Base-by-base conservation (phyloP, 2,113 vertebrate species). In the Misgurnus mizolepis region DNA sequence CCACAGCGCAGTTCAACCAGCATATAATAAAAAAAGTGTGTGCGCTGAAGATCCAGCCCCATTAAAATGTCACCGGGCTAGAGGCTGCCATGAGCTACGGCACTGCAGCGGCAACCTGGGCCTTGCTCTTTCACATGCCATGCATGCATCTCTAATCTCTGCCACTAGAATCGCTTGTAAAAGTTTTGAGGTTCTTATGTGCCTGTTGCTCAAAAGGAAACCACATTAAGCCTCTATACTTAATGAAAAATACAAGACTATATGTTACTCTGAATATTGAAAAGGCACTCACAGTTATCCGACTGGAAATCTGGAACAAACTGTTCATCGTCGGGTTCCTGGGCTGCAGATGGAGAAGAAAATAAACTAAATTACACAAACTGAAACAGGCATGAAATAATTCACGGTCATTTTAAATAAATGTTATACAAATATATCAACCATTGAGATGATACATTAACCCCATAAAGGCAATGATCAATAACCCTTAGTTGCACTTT, bases 241-340 rank as follows among this genome's bases (percentile, higher is more conserved):
- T 83, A 58, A 76, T 80, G 9, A 83, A 61, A 68, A 74, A 67
- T 7, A 43, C 41, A 0, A 50, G 73, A 39, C 69, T 65, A 49
- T 39, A 69, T 55, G 40, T 53, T 43, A 18, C 10, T 53, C 47
- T 58, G 18, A 78, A 75, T 74, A 78, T 76, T 53, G n/a, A 34
- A 53, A 53, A 47, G 78, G 81, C 88, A 95, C 95, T 96, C 89
- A 96, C 95, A 84, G 89, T 95, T 95, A 90, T 95, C 95, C 64
- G 94, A 94, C 88, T 94, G 95, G 88, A 96, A 96, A 93, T 96
- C 95, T 89, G 95, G 95, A 90, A 96, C 95, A 93, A 95, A 96
- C 47, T 96, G 95, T 88, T 96, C 95, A 15, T 96, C 94, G 58
- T 96, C 95, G 0, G 95, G 95, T 85, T 95, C 95, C 92, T 96